Evolutionary conservation across 2,113 vertebrate genomes (phyloP).

Genomic region (Hyperoodon ampullatus): DNA sequence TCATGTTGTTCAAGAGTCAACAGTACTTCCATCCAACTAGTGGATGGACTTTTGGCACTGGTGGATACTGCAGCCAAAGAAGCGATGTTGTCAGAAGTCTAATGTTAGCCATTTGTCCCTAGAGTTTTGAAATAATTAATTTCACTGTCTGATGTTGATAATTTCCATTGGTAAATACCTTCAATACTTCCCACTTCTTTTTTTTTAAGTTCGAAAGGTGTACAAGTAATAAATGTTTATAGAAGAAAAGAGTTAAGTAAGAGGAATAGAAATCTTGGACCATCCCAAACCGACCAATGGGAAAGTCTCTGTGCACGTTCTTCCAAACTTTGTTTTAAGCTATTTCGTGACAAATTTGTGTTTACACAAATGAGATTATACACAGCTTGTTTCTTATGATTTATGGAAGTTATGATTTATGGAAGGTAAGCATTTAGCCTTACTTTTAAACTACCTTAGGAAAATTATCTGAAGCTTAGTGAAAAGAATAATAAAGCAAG

Average conservation of each 20-base stretch:
- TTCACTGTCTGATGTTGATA: neutral
- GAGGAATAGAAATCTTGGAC: neutral
- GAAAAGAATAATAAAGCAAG: conserved; percentile 33
- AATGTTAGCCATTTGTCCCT: neutral
- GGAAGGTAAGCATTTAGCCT: neutral
- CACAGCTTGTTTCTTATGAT: neutral
- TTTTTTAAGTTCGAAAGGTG: neutral
- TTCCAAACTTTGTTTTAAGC: conserved; percentile 8
- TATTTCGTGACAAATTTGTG: conserved; percentile 39
- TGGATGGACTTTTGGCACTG: neutral
- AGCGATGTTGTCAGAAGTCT: neutral
- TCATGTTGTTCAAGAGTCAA: neutral
- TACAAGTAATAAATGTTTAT: neutral
- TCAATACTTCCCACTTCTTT: neutral
- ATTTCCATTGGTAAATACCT: neutral
- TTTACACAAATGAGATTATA: neutral
- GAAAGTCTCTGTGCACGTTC: neutral
- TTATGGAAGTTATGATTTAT: neutral
- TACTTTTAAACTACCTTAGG: neutral
- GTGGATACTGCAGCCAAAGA: neutral
- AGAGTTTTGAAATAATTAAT: conserved; percentile 8
- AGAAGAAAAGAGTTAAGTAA: neutral
- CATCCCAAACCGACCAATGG: neutral
- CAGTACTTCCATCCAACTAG: neutral
- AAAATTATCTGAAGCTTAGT: neutral